Evolutionary conservation across 30 jellyfish, hydroid and myxozoan species (phyloP).

Genomic region (Turritopsis dohrnii): DNA sequence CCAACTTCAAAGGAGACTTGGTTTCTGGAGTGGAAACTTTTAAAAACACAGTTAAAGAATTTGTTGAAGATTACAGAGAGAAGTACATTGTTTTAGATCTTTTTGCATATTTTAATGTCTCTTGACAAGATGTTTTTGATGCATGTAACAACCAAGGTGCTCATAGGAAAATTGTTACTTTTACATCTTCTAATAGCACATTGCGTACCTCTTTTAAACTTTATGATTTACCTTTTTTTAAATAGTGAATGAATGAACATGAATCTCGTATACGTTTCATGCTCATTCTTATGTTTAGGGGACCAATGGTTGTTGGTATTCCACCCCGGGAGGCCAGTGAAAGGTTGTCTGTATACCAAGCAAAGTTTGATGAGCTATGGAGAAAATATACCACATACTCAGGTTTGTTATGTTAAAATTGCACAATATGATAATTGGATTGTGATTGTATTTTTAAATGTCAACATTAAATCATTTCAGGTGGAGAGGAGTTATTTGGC

Average conservation of each 20-base stretch:
- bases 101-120: not conserved
- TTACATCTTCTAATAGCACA: too few species aligned
- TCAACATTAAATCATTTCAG: conserved; percentile 6
- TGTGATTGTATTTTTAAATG: not conserved
- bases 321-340: conserved; percentile 82
- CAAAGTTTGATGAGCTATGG: conserved; percentile 78
- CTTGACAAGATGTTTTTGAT: too few species aligned
- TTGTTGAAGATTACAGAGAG: conserved; percentile 56
- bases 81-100: conserved; percentile 25
- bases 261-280: not conserved
- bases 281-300: conserved; percentile 32
- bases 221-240: too few species aligned
- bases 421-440: not conserved
- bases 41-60: conserved; percentile 46
- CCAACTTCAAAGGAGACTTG: conserved; percentile 63
- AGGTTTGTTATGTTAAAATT: conserved; percentile 25
- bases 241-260: not conserved
- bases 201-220: too few species aligned
- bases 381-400: conserved; percentile 65
- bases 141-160: too few species aligned
- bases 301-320: conserved; percentile 76
- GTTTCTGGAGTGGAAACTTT: conserved; percentile 60
- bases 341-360: conserved; percentile 65
- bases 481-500: conserved; percentile 83
- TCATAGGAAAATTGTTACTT: too few species aligned